Evolutionary conservation across 2,888 invertebrate species (phyloP).

Genomic region (Nemotelus pantherinus): DNA sequence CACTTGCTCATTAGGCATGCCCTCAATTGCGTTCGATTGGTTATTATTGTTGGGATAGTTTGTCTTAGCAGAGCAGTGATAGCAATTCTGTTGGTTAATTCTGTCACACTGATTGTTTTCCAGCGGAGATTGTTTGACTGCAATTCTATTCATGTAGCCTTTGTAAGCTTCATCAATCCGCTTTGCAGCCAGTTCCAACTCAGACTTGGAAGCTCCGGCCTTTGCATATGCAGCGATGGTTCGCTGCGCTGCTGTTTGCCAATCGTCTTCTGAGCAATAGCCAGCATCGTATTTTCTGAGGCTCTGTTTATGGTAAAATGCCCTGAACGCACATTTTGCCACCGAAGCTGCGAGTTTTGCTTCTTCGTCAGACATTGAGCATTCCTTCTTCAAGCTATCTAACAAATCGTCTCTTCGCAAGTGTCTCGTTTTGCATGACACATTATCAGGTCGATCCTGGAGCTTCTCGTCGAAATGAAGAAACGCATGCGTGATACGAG

Average conservation of each 20-base stretch:
- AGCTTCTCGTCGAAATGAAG: conserved; percentile 26
- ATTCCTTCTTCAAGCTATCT: not conserved
- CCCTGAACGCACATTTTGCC: conserved; percentile 23
- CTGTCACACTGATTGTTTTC: not conserved
- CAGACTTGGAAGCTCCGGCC: conserved; percentile 14
- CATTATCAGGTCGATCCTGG: not conserved
- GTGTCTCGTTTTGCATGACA: conserved; percentile 11
- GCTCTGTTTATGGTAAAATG: conserved; percentile 34
- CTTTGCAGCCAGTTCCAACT: conserved; percentile 5
- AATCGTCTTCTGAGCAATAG: conserved; percentile 1
- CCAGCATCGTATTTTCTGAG: conserved; percentile 8
- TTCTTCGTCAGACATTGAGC: conserved; percentile 18
- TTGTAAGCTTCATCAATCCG: conserved; percentile 16
- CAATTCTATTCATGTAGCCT: conserved; percentile 8
- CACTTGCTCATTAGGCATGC: not conserved
- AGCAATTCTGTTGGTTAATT: not conserved
- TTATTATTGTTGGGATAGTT: not conserved
- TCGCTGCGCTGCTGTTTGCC: not conserved
- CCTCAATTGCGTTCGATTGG: not conserved
- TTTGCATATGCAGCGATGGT: conserved; percentile 14
- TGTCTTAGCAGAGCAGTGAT: not conserved
- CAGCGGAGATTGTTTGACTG: not conserved
- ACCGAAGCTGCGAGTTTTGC: conserved; percentile 16
- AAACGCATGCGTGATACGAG: conserved; percentile 25
- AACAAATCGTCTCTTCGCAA: conserved; percentile 10